Evolutionary conservation across 2,113 vertebrate species (phyloP).

Genomic region (Salvelinus namaycush): DNA sequence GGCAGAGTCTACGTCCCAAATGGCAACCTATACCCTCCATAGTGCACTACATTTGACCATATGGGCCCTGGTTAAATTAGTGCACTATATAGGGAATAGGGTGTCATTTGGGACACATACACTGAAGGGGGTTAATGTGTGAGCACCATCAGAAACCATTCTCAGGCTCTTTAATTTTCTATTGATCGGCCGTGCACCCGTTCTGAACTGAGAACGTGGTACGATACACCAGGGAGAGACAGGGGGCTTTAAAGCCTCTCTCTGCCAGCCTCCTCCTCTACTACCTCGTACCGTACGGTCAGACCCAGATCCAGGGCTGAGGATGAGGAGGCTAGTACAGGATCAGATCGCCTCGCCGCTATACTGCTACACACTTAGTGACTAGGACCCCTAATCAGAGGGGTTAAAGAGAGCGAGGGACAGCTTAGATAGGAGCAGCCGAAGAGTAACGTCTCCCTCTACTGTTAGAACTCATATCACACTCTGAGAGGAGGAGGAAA

Average conservation of each 20-base stretch:
- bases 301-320: too few relatives aligned
- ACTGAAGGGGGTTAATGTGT: slow-evolving; percentile 69
- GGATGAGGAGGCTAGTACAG: neutral
- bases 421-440: neutral
- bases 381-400: neutral
- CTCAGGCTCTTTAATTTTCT: slow-evolving; percentile 75
- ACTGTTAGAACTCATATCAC: slow-evolving; percentile 43
- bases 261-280: neutral
- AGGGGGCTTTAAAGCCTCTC: neutral
- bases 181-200: slow-evolving; percentile 63
- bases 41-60: too few relatives aligned
- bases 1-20: neutral
- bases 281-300: too few relatives aligned
- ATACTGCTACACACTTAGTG: neutral
- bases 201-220: slow-evolving; percentile 41
- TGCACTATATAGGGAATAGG: neutral
- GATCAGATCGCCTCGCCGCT: neutral
- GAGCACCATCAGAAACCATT: slow-evolving; percentile 67
- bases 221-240: neutral
- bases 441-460: slow-evolving; percentile 55
- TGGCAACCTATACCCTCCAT: too few relatives aligned
- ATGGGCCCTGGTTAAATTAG: too few relatives aligned
- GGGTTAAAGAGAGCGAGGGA: neutral
- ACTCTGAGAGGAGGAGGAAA: slow-evolving; percentile 9
- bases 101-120: neutral